Percentiles rank a stretch among this genome's conserved stretches.
Evolutionary conservation across 2,797 vertebrate genomes (phyloP).

Genomic region (Trachops cirrhosus): DNA sequence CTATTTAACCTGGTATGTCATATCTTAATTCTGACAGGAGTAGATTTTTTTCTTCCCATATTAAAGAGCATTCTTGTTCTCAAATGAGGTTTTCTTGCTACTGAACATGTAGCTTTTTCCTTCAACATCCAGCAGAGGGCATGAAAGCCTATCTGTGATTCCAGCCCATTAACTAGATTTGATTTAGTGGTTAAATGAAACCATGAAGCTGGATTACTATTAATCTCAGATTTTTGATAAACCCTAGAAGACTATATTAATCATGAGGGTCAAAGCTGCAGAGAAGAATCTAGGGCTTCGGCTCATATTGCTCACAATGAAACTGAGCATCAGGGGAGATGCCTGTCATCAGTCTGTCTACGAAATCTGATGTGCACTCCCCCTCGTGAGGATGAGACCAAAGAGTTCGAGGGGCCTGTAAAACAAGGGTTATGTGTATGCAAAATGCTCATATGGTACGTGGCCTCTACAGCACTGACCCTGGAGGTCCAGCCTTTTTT

Average conservation of each 20-base stretch:
- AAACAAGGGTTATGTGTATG: not conserved
- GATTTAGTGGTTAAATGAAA: constrained; percentile 9
- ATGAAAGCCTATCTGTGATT: constrained; percentile 49
- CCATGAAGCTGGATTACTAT: not conserved
- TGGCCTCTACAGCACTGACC: not conserved
- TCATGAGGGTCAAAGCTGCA: not conserved
- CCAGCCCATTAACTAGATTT: not conserved
- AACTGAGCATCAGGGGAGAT: not conserved
- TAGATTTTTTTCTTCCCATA: not conserved
- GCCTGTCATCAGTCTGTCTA: not conserved
- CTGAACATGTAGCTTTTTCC: constrained; percentile 23
- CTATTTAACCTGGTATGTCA: not conserved
- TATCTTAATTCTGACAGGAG: not conserved
- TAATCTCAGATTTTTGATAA: not conserved
- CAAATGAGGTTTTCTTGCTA: not conserved
- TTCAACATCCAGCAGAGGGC: constrained; percentile 66
- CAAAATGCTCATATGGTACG: fast-evolving
- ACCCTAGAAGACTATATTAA: not conserved
- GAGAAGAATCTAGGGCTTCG: not conserved
- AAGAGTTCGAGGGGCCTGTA: not conserved
- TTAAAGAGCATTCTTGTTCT: not conserved
- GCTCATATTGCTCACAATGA: not conserved
- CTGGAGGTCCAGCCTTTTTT: not conserved
- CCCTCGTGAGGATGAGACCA: not conserved
- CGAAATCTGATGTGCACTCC: not conserved